phyloP scores from a whole-genome alignment of 2,797 vertebrate species.

The Adrianichthys oophorus region DNA sequence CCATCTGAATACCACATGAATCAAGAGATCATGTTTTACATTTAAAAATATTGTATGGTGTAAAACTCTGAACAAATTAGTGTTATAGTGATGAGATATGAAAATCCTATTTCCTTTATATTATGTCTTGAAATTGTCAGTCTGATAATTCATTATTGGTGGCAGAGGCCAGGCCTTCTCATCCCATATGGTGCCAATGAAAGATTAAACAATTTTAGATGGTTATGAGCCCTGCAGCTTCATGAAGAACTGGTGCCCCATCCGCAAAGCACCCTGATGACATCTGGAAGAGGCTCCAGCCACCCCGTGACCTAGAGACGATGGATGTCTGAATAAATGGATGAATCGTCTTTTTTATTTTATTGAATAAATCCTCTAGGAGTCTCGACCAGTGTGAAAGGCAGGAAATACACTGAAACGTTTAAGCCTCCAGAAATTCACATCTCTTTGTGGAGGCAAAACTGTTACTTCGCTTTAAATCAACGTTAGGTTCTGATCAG shows the following conservation, averaged over 20 bases:
- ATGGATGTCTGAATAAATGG: no score
- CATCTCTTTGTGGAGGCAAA: no score
- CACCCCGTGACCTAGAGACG: no score
- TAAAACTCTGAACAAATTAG: background rate
- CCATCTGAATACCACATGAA: conserved; percentile 56
- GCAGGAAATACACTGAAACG: background rate
- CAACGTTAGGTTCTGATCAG: conserved; percentile 13
- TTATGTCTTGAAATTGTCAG: background rate
- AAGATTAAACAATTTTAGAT: conserved; percentile 5
- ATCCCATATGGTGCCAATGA: background rate
- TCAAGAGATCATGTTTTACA: no score
- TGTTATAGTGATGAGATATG: background rate
- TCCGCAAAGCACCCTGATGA: no score
- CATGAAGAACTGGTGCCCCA: no score
- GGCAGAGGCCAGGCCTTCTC: no score
- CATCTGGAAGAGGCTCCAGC: no score
- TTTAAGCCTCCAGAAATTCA: no score
- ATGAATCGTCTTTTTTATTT: no score
- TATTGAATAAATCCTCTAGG: no score
- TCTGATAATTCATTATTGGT: background rate
- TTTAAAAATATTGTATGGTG: conserved; percentile 5
- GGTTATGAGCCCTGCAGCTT: no score
- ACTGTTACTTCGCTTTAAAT: conserved; percentile 16
- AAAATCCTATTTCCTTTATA: background rate
- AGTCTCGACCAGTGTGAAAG: background rate